These are phyloP conservation scores for Elanoides forficatus DNA, from an alignment of 2,113 vertebrate species.

Conservation along the genomic window DNA sequence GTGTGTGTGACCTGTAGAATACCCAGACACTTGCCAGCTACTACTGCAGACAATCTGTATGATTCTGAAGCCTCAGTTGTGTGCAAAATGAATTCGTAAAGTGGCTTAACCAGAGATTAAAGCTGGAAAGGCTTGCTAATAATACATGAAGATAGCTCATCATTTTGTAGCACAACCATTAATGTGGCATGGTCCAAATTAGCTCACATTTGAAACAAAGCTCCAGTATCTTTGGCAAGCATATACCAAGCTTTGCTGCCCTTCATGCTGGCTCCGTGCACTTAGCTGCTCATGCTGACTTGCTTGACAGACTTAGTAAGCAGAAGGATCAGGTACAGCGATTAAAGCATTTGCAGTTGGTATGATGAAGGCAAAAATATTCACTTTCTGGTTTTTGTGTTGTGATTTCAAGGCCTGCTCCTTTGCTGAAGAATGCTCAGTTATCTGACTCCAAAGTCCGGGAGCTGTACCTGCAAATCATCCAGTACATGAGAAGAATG, in stretches of 20 bases:
- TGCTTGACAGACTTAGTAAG: not conserved
- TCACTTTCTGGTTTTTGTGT: not conserved
- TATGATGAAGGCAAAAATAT: not conserved
- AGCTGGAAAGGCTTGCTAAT: not conserved
- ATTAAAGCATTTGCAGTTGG: not conserved
- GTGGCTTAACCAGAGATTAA: not conserved
- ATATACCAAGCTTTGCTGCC: not conserved
- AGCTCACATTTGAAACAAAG: rapidly evolving
- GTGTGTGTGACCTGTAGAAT: not conserved
- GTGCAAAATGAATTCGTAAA: not conserved
- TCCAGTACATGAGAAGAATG: slow-evolving; percentile 93
- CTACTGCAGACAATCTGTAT: not conserved
- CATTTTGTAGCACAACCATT: not conserved
- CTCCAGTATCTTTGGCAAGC: not conserved
- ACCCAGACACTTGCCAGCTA: not conserved
- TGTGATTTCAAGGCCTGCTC: slow-evolving; percentile 82
- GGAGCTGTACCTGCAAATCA: slow-evolving; percentile 88
- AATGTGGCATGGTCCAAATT: not conserved
- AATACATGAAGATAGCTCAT: not conserved
- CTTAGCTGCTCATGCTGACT: not conserved
- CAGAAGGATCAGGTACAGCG: not conserved
- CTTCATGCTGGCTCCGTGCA: not conserved
- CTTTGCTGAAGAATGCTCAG: slow-evolving; percentile 87
- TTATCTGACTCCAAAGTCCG: slow-evolving; percentile 89
- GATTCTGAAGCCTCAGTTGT: not conserved